Percentiles rank a stretch among this genome's conserved stretches.
Evolutionary conservation across 37 sponge, comb jelly and placozoan genomes (phyloP).

Genomic region (Crambe crambe): DNA sequence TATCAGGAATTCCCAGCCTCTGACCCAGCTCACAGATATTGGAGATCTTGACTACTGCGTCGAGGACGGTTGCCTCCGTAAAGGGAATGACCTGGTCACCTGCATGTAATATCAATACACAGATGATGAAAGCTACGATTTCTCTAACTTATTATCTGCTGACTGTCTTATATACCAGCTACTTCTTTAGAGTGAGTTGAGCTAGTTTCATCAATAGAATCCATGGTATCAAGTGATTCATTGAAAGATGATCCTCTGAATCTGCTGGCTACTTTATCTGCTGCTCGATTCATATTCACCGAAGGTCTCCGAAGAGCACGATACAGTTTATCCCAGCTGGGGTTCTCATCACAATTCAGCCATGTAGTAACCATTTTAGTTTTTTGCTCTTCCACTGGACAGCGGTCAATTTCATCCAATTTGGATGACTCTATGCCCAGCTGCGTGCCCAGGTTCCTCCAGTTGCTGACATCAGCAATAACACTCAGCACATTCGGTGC

Average conservation of each 20-base stretch:
- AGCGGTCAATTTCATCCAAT: neutral
- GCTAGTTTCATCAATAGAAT: neutral
- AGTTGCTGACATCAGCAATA: constrained; percentile 4
- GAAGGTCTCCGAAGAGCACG: neutral
- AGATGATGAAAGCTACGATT: too few species aligned
- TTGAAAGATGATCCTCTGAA: neutral
- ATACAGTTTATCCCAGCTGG: neutral
- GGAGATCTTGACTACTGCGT: neutral
- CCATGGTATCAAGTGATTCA: neutral
- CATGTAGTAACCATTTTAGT: neutral
- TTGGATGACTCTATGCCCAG: neutral
- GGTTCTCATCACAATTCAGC: neutral
- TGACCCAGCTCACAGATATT: neutral
- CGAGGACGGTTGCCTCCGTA: neutral
- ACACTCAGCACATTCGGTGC: neutral
- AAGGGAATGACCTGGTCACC: neutral
- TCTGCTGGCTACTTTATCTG: neutral
- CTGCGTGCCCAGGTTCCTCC: neutral
- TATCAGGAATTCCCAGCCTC: neutral
- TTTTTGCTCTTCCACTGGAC: neutral
- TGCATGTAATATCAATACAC: neutral
- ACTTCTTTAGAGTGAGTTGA: too few species aligned
- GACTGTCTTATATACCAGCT: too few species aligned
- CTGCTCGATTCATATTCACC: neutral
- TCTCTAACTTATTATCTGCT: too few species aligned